Base-by-base conservation (phyloP, 2,888 invertebrate genomes). In the Dasysyrphus tricinctus region DNA sequence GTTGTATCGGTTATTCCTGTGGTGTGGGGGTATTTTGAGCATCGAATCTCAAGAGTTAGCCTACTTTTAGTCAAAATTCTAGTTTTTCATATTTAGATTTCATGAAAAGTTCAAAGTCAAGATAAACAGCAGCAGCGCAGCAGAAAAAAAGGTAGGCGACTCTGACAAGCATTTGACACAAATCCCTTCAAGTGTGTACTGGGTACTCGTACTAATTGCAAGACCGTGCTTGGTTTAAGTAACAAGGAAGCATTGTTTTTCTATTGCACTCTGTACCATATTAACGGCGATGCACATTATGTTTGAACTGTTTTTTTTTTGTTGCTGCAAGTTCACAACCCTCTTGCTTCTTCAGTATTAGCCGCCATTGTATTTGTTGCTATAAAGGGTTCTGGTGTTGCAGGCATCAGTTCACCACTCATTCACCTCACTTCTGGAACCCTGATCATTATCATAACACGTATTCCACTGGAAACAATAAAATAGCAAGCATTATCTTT, bases 171-270 rank as follows among this genome's bases (percentile, higher is more conserved):
- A 67, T 74, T 70, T 88, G 88, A 88, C 88, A 88, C 63, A 88
- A 81, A 84, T 88, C 79, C 72, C 59, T 72, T 65, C 88, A 90
- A 91, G 91, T 90, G 89, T 90, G 89, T 90, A 90, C 90, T 90
- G 89, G 88, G 89, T 89, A 85, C 88, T 88, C 88, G 89, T 90
- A 90, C 90, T 91, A 91, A 90, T 90, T 90, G 90, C 91, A 91
- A 84, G 87, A 80, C 80, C 44, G 49, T 77, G 76, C 67, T 67
- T 69, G 69, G 73, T 73, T 69, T 63, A 39, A 57, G 19, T 12
- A 69, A 61, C 69, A 67, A 67, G 12, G 59, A 49, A 57, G 63
- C 37, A 56, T 63, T 61, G 51, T 47, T 47, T 57, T 75, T 76
- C 14, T 42, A n/a, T 42, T 61, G 14, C 42, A 3, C 37, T 67